Evolutionary conservation across 2,888 invertebrate genomes (phyloP).

Genomic region (Cryptocheilus praepositus): DNA sequence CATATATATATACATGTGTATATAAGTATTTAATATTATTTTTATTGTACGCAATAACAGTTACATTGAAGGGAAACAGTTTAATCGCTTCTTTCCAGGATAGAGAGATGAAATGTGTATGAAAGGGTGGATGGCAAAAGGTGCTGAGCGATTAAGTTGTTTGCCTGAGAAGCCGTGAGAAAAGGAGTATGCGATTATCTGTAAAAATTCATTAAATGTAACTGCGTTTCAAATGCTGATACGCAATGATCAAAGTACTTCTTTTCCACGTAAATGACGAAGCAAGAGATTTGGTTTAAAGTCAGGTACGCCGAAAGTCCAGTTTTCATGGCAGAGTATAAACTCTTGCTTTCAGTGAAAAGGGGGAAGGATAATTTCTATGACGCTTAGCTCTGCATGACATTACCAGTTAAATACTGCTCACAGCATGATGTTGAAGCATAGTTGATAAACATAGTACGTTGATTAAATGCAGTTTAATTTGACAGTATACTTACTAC

Average conservation of each 20-base stretch:
- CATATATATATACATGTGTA: slow-evolving; percentile 41
- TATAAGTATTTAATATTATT: slow-evolving; percentile 8
- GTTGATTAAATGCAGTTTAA: slow-evolving; percentile 1
- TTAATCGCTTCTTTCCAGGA: not conserved
- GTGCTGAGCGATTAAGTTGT: slow-evolving; percentile 3
- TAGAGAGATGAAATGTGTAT: not conserved
- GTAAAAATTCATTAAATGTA: too few species aligned
- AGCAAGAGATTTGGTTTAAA: slow-evolving; percentile 46
- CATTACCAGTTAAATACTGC: slow-evolving; percentile 36
- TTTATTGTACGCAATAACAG: slow-evolving; percentile 30
- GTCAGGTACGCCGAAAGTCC: slow-evolving; percentile 35
- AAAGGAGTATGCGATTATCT: not conserved
- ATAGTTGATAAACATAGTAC: slow-evolving; percentile 23
- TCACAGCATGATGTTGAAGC: slow-evolving; percentile 45
- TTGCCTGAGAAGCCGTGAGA: not conserved
- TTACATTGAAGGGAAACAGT: slow-evolving; percentile 34
- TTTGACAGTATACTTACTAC: slow-evolving; percentile 12
- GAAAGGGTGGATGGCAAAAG: not conserved
- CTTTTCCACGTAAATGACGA: slow-evolving; percentile 5
- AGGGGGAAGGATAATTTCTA: slow-evolving; percentile 17
- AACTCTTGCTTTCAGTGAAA: slow-evolving; percentile 1
- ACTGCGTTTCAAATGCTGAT: too few species aligned
- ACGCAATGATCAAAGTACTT: not conserved
- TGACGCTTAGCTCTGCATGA: slow-evolving; percentile 43
- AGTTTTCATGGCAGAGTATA: slow-evolving; percentile 12